Conservation (phyloP, 2,888 invertebrate genomes). For the Salticus scenicus region DNA sequence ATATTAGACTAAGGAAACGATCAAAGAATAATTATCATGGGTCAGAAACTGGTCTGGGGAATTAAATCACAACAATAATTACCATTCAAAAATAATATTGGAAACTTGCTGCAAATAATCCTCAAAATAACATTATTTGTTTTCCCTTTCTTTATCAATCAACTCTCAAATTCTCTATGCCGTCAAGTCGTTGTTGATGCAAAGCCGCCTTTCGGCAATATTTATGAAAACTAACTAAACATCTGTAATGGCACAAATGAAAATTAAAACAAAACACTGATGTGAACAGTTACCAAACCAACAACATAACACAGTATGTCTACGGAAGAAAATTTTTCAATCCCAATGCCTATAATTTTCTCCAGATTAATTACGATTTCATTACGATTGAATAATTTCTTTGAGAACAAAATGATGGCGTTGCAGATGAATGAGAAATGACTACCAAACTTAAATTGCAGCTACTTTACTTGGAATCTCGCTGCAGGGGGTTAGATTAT, state of each 20-base stretch:
- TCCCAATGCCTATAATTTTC: constrained; percentile 61
- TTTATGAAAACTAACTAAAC: constrained; percentile 58
- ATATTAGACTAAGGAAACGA: background rate
- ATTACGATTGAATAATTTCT: constrained; percentile 44
- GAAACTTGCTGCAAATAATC: constrained; percentile 55
- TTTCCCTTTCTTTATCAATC: constrained; percentile 36
- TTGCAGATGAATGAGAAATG: constrained; percentile 56
- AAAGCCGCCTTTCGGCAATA: background rate
- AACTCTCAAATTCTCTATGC: background rate
- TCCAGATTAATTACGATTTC: constrained; percentile 68
- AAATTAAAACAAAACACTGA: background rate
- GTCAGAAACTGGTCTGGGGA: background rate
- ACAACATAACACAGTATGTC: constrained; percentile 29
- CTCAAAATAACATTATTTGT: constrained; percentile 31
- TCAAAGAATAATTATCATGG: background rate
- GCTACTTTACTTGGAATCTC: constrained; percentile 20
- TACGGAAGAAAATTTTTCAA: constrained; percentile 30
- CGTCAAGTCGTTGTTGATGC: background rate
- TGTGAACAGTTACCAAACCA: background rate
- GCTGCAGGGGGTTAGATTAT: constrained; percentile 19
- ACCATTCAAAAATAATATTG: constrained; percentile 37
- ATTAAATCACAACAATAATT: constrained; percentile 46
- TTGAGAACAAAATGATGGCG: constrained; percentile 53
- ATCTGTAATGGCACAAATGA: constrained; percentile 39
- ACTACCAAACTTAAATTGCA: constrained; percentile 19